Conservation (phyloP, 2,113 vertebrate species). For the Peromyscus maniculatus region DNA sequence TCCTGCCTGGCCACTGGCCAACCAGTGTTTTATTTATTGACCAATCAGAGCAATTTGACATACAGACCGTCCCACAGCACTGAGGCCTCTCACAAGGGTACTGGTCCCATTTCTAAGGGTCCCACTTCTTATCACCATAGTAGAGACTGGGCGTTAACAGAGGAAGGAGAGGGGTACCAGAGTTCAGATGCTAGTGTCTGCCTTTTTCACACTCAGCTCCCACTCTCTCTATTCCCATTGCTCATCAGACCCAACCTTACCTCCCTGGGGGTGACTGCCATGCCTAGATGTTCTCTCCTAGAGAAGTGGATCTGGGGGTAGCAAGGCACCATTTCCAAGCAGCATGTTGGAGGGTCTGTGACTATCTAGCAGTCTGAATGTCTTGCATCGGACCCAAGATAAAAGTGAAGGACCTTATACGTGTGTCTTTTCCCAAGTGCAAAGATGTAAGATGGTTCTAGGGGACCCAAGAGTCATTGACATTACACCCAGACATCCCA, state of each 20-base stretch:
- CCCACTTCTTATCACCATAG: neutral
- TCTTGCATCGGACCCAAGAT: neutral
- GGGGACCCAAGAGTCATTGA: neutral
- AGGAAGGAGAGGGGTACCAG: neutral
- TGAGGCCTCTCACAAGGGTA: neutral
- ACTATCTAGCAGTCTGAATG: no score
- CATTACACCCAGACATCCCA: neutral
- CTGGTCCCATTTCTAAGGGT: neutral
- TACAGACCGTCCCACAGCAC: no score
- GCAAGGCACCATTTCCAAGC: neutral
- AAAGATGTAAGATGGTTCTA: neutral
- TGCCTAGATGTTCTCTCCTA: neutral
- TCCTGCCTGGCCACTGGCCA: no score
- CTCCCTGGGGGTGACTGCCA: neutral
- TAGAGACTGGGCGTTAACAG: no score
- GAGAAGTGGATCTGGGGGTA: neutral
- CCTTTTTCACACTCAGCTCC: neutral
- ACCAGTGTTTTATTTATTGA: no score
- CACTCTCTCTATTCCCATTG: neutral
- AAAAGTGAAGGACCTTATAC: neutral
- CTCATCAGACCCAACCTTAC: neutral
- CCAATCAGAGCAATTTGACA: no score
- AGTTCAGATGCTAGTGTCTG: neutral
- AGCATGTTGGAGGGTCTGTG: no score
- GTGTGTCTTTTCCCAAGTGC: neutral